Conservation (phyloP, 2,113 vertebrate genomes). For the Ictalurus punctatus region DNA sequence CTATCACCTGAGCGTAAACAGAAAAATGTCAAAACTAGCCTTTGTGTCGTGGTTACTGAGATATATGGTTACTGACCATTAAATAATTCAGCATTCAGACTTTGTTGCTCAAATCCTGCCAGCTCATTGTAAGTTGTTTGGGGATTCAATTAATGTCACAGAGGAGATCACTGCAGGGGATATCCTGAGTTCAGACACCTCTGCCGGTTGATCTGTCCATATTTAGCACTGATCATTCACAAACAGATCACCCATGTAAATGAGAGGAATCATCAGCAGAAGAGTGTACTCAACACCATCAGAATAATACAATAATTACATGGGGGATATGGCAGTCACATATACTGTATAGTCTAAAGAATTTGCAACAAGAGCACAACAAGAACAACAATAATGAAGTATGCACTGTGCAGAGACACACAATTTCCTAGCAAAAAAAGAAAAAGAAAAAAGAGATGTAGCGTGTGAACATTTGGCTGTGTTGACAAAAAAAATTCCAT, state of each 20-base stretch:
- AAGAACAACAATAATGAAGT: neutral
- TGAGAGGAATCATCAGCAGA: neutral
- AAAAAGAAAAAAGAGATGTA: neutral
- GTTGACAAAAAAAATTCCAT: slow-evolving; percentile 13
- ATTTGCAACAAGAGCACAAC: neutral
- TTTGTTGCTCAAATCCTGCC: neutral
- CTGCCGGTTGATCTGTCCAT: slow-evolving; percentile 17
- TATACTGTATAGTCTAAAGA: neutral
- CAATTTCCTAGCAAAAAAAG: neutral
- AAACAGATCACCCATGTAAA: slow-evolving; percentile 24
- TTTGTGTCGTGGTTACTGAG: neutral
- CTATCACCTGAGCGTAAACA: neutral
- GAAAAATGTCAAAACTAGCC: neutral
- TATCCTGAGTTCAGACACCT: neutral
- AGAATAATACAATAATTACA: neutral
- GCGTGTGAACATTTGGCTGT: neutral
- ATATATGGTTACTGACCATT: neutral
- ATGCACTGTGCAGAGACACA: too few species aligned
- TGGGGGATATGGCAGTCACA: neutral
- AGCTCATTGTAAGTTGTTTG: neutral
- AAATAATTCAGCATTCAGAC: neutral
- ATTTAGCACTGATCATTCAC: neutral
- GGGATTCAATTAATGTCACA: slow-evolving; percentile 19
- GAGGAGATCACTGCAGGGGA: slow-evolving; percentile 1
- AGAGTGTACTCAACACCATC: neutral